Evolutionary conservation across 2,113 vertebrate genomes (phyloP), one percentile per base, ranked within the genome.

Genomic region (Jacana jacana): DNA sequence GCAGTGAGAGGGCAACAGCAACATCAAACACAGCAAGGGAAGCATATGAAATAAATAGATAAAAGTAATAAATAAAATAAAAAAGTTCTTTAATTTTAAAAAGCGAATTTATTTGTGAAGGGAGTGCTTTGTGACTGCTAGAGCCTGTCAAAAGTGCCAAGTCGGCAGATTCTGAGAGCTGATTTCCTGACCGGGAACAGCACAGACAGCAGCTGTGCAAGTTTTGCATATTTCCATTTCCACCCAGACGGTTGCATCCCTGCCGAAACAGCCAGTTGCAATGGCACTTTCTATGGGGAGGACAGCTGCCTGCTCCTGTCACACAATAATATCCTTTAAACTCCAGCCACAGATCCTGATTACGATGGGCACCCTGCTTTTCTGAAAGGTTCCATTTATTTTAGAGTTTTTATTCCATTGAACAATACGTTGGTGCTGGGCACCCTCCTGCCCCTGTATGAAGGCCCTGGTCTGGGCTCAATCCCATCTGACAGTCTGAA

Each of bases 141-240:
- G 44, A 40, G 31, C 40, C 22, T 25, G 83, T 35, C 77, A 85
- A 76, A 95, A 86, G 48, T 42, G 61, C 61, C 52, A 78, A 72
- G 65, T 25, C 4, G 1, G 61, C 83, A 94, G n/a, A 52, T 96
- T 84, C 66, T 84, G 61, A 69, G 61, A 61, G 48, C 35, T 81
- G 37, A 72, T 92, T 71, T 84, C 89, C 65, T 1, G 1, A 89
- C 86, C 75, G 20, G 25, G 40, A 96, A 68, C 37, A 83, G 90
- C 49, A 86, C 18, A 91, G 73, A 71, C 77, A 76, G 65, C 78
- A 89, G 77, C 77, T 94, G 92, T 5, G 4, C 44, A 51, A 73
- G 58, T 87, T 96, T 86, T 96, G 81, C 65, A 42, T 90, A 76
- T 81, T 82, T 91, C 77, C 51, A 35, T 80, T 91, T 96, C 65